Conservation (phyloP, 2,113 vertebrate genomes). For the Anoplopoma fimbria region DNA sequence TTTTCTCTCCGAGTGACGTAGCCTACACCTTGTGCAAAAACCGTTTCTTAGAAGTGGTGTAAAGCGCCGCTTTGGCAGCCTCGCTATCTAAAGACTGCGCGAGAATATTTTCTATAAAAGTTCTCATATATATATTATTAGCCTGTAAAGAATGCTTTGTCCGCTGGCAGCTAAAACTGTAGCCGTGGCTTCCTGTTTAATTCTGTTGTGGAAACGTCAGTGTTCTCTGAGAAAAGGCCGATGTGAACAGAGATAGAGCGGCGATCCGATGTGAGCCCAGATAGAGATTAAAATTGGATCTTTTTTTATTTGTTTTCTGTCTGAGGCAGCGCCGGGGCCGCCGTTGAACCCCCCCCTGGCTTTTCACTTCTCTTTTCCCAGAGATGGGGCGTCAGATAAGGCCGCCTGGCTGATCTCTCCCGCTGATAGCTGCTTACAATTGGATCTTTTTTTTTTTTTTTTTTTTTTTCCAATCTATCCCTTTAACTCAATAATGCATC, state of each 20-base stretch:
- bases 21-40: not conserved
- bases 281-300: slow-evolving; percentile 87
- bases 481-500: slow-evolving; percentile 80
- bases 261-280: slow-evolving; percentile 84
- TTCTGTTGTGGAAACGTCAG: slow-evolving; percentile 85
- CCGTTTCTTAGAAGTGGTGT: not conserved
- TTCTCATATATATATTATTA: slow-evolving; percentile 56
- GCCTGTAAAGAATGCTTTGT: slow-evolving; percentile 56
- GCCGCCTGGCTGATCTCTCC: slow-evolving; percentile 79
- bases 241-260: slow-evolving; percentile 84
- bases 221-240: slow-evolving; percentile 83
- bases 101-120: not conserved
- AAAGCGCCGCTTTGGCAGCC: slow-evolving; percentile 2
- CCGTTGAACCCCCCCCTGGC: slow-evolving; percentile 66
- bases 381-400: slow-evolving; percentile 84
- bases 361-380: slow-evolving; percentile 83
- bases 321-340: slow-evolving; percentile 78
- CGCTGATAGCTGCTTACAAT: slow-evolving; percentile 81
- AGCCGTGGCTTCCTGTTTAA: slow-evolving; percentile 84
- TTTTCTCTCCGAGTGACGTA: not conserved
- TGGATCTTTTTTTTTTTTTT: slow-evolving; percentile 75
- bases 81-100: not conserved
- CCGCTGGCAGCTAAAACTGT: slow-evolving; percentile 67
- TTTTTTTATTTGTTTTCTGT: slow-evolving; percentile 86
- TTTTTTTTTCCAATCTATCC: slow-evolving; percentile 59